Conservation (phyloP, 2,113 vertebrate species). For the Ptyas mucosa region DNA sequence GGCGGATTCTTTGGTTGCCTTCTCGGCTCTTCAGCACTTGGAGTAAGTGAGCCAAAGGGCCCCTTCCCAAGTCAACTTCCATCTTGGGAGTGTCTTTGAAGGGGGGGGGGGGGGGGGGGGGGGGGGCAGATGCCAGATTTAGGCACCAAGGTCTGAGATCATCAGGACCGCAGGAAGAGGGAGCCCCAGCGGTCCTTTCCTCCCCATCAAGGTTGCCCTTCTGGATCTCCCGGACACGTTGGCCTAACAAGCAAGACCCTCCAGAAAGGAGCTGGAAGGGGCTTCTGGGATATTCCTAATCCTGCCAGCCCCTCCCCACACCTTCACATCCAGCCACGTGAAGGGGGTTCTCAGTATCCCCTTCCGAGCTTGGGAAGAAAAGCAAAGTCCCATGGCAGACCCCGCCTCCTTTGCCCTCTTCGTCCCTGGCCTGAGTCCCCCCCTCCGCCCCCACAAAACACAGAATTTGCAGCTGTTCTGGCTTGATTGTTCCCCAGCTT, state of each 20-base stretch:
- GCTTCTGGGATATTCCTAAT: background rate
- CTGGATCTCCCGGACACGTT: background rate
- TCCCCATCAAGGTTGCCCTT: background rate
- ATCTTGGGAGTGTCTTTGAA: background rate
- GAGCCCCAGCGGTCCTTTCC: background rate
- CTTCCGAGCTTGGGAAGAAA: background rate
- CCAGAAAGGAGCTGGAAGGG: background rate
- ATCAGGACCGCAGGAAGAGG: background rate
- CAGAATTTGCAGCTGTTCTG: background rate
- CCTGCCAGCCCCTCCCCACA: background rate
- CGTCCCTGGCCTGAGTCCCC: background rate
- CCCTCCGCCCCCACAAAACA: background rate
- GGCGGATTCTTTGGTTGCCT: constrained; percentile 74
- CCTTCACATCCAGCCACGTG: accelerated
- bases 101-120: accelerated
- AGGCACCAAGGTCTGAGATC: background rate
- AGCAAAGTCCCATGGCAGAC: background rate
- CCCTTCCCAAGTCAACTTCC: background rate
- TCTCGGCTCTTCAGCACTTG: constrained; percentile 79
- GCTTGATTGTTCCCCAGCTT: constrained; percentile 67
- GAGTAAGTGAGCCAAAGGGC: constrained; percentile 74
- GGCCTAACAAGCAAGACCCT: background rate
- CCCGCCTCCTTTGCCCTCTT: background rate
- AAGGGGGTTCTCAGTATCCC: background rate
- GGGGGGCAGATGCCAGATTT: background rate